Percentiles rank a stretch among this genome's conserved stretches.
Evolutionary conservation across 2,797 vertebrate genomes (phyloP).

Genomic region (Platyrinchus mystaceus): DNA sequence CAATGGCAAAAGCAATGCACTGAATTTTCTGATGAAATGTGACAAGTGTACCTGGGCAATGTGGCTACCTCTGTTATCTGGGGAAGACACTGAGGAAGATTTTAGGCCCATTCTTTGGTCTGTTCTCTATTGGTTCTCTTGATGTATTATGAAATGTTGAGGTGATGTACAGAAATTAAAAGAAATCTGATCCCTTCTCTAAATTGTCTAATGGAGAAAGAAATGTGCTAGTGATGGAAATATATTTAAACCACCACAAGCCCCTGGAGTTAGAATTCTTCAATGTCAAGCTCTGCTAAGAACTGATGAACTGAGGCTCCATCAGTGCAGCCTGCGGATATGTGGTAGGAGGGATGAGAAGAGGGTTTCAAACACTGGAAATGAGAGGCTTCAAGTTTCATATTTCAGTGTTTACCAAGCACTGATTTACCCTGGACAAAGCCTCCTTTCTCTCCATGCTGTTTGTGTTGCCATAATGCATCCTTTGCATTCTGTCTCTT

Average conservation of each 20-base stretch:
- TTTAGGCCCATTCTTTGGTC: not conserved
- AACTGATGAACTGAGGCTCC: not conserved
- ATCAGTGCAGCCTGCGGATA: not conserved
- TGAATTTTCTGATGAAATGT: not conserved
- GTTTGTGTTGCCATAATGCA: not conserved
- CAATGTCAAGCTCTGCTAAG: not conserved
- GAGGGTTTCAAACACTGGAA: not conserved
- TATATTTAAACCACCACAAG: not conserved
- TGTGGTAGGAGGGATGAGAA: not conserved
- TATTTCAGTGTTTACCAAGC: not conserved
- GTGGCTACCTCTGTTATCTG: not conserved
- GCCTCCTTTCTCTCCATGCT: not conserved
- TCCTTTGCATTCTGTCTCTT: not conserved
- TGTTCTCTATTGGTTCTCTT: not conserved
- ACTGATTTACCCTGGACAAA: not conserved
- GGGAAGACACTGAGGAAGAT: not conserved
- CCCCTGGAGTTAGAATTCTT: not conserved
- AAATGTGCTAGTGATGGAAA: not conserved
- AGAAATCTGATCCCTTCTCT: not conserved
- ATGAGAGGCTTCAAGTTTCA: not conserved
- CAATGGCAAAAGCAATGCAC: not conserved
- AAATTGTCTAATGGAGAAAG: not conserved
- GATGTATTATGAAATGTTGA: not conserved
- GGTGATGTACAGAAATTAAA: not conserved
- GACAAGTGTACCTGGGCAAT: too few relatives aligned